A percentile compares a stretch with the other conserved stretches of the same genome.
Evolutionary conservation across 2,113 vertebrate genomes (phyloP).

Genomic region (Poecilia latipinna): DNA sequence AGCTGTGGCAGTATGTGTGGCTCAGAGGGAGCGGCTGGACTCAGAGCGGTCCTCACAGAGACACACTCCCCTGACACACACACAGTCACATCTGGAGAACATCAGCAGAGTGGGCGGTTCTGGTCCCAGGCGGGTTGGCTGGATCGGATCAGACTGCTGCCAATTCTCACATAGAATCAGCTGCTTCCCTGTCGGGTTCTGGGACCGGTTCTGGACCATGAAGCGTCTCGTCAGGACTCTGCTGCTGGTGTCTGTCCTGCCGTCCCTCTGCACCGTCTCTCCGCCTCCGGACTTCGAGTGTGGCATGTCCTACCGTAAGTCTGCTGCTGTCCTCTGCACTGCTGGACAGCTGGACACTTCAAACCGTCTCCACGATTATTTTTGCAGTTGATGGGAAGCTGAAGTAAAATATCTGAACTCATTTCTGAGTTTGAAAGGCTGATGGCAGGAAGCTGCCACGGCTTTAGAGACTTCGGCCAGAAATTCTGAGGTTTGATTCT

Average conservation of each 20-base stretch:
- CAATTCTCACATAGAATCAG: constrained; percentile 2
- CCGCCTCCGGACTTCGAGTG: constrained; percentile 22
- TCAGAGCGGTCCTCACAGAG: background rate
- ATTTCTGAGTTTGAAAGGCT: too few species aligned
- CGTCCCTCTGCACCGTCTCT: background rate
- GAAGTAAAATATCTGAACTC: too few species aligned
- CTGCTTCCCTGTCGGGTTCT: background rate
- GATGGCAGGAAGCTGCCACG: too few species aligned
- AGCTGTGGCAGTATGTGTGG: background rate
- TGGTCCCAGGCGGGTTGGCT: background rate
- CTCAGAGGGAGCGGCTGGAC: background rate
- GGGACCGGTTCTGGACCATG: constrained; percentile 28
- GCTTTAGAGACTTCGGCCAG: too few species aligned
- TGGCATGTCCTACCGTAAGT: constrained; percentile 53
- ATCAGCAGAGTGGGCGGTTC: background rate
- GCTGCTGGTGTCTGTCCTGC: constrained; percentile 27
- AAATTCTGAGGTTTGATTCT: too few species aligned
- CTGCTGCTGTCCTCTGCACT: background rate
- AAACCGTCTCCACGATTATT: too few species aligned
- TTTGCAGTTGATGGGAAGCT: background rate
- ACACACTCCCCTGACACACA: constrained; percentile 2
- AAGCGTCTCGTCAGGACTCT: background rate
- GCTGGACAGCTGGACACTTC: too few species aligned
- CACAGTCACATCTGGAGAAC: constrained; percentile 33
- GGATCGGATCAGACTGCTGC: background rate